phyloP scores from a whole-genome alignment of 2,113 vertebrate species.

The Zootoca vivipara region DNA sequence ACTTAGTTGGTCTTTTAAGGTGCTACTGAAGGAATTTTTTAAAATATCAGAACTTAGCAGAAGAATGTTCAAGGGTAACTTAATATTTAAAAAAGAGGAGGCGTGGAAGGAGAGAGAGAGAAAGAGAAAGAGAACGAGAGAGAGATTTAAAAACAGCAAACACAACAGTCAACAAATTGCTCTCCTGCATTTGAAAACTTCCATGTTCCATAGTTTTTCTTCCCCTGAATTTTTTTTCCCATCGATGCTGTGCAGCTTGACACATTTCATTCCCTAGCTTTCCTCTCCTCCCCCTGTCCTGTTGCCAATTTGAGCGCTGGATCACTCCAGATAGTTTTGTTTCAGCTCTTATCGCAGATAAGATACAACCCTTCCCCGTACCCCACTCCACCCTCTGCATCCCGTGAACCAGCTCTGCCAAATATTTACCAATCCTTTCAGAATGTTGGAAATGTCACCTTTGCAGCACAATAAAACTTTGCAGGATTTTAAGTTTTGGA shows the following conservation, averaged over 20 bases:
- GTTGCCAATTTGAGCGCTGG: conserved; percentile 38
- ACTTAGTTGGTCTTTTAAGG: too few relatives aligned
- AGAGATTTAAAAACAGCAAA: neutral
- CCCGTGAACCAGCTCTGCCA: conserved; percentile 62
- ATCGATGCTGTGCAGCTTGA: neutral
- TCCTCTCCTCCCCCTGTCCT: conserved; percentile 49
- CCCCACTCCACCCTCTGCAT: neutral
- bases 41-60: conserved; percentile 1
- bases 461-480: conserved; percentile 42
- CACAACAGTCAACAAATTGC: neutral
- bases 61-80: neutral
- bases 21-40: too few relatives aligned
- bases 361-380: conserved; percentile 25
- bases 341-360: conserved; percentile 60
- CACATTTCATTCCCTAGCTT: neutral
- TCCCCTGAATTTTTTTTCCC: neutral
- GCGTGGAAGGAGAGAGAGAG: too few relatives aligned
- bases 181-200: neutral
- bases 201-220: too few relatives aligned
- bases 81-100: neutral
- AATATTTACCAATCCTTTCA: conserved; percentile 73
- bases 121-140: neutral
- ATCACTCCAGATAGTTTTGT: conserved; percentile 46
- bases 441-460: conserved; percentile 59
- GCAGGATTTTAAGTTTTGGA: neutral